A percentile compares a stretch with the other conserved stretches of the same genome.
Evolutionary conservation across 2,888 invertebrate species (phyloP).

Genomic region (Eupithecia dodoneata): DNA sequence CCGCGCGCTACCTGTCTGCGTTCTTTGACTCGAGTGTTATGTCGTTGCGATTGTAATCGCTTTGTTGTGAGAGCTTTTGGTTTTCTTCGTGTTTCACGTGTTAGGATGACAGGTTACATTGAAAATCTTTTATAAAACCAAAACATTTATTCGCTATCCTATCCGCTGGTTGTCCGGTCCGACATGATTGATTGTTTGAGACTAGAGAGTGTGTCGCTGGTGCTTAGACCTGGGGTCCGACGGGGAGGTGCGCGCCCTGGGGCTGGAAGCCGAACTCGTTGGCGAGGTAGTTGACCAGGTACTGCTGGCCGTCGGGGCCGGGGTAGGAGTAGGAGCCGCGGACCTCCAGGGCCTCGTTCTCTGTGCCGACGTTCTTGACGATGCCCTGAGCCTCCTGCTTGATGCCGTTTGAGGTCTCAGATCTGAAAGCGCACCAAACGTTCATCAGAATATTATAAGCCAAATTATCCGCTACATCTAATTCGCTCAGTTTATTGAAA

Average conservation of each 20-base stretch:
- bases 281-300: conserved; percentile 74
- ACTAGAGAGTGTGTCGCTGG: conserved; percentile 41
- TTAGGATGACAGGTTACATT: background rate
- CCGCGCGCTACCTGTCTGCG: conserved; percentile 27
- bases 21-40: conserved; percentile 11
- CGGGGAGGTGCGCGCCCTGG: conserved; percentile 62
- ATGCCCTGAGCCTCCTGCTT: conserved; percentile 49
- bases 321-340: conserved; percentile 77
- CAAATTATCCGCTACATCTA: no score
- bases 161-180: conserved; percentile 43
- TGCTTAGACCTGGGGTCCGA: conserved; percentile 30
- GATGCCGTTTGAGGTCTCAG: conserved; percentile 71
- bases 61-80: background rate
- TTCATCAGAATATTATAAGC: no score
- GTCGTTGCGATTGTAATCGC: conserved; percentile 7
- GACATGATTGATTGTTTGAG: conserved; percentile 41
- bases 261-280: conserved; percentile 83
- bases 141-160: conserved; percentile 52
- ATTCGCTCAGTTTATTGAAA: no score
- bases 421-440: no score
- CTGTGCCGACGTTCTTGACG: conserved; percentile 73
- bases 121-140: conserved; percentile 31
- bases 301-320: conserved; percentile 73
- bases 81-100: background rate
- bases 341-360: conserved; percentile 74